Base-by-base conservation (phyloP, 2,888 invertebrate species). In the Melinaea marsaeus region DNA sequence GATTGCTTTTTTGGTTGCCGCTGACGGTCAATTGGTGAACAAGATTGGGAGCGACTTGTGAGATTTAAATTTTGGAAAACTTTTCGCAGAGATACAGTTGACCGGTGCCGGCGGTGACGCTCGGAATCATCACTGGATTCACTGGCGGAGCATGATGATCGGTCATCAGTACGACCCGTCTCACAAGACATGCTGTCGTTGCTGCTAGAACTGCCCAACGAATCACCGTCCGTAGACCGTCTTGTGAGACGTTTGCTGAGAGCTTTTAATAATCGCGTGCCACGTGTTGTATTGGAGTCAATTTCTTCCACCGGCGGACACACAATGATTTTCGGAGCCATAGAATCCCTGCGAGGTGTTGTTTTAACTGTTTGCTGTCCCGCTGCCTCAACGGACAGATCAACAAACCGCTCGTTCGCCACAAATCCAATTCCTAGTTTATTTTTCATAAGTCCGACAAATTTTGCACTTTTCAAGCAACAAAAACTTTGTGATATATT, bases 1-100 rank as follows among this genome's bases (percentile, higher is more conserved):
- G 88, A 84, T 75, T 93, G 94, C 72, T 93, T 93, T 76, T 92
- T 92, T 13, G 87, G 84, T 64, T 80, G 84, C 9, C 90, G 80
- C 48, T 85, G 78, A 6, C 87, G 81, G 65, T 90, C 88, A 11
- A 83, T 84, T 42, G 92, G 92, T 63, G 92, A 93, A 80, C 92
- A 92, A 55, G 94, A 94, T 60, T 93, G 92, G 4, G 94, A 94
- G 61, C 94, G 92, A 13, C 92, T 89, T 13, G 93, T 90, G 51
- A 94, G 85, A 72, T 91, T 93, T 58, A 95, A 85, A 73, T 92
- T 94, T 79, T 95, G 93, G 78, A 95, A 94, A 56, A 94, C 94
- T 66, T 93, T 93, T n/a, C 94, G 91, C 62, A 95, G 86, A 54
- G 94, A 95, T 42, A 94, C 94, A 1, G 92, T 92, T 2, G 93